Evolutionary conservation across 2,797 vertebrate genomes (phyloP), one percentile per base, ranked within the genome.

Genomic region (Thalassophryne amazonica): DNA sequence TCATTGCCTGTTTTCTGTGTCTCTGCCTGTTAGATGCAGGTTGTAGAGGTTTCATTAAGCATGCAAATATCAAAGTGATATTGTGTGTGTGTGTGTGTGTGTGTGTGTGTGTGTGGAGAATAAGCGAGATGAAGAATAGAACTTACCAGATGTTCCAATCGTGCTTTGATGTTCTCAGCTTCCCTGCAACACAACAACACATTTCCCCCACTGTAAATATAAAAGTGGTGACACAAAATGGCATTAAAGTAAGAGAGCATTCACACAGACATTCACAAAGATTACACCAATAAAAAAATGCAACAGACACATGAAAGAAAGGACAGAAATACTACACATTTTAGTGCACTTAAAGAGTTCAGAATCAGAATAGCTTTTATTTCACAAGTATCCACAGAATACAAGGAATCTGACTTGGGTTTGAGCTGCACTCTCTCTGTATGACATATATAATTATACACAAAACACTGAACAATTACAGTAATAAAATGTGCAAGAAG

Each of bases 111-210:
- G 14, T 15, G 31, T 23, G 39, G 32, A 11, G 24, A 40, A 21
- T 34, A 46, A 30, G 87, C 86, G 87, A 83, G 37, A 29, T 41
- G 67, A 63, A 5, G 14, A 73, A 91, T 88, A 92, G 83, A 92
- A 95, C 94, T 97, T 94, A 99, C 96, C 97, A 99, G 95, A 97
- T 98, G 95, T 93, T 98, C 95, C 92, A 96, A 93, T 93, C 89
- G 92, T 83, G 83, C 90, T 94, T 96, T 96, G 91, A 96, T 92
- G 92, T 88, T 94, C 70, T 47, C 93, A 45, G 81, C 75, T 27
- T 95, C 94, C 91, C 97, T 98, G 91, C 80, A 97, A 97, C 80
- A 95, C 83, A 96, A 93, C 78, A 95, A 93, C 88, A 94, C 85
- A 95, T 94, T 91, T 91, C 84, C 74, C 88, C 81, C 88, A 91